Conservation (phyloP, 2,888 invertebrate genomes). For the Rosalia funebris region DNA sequence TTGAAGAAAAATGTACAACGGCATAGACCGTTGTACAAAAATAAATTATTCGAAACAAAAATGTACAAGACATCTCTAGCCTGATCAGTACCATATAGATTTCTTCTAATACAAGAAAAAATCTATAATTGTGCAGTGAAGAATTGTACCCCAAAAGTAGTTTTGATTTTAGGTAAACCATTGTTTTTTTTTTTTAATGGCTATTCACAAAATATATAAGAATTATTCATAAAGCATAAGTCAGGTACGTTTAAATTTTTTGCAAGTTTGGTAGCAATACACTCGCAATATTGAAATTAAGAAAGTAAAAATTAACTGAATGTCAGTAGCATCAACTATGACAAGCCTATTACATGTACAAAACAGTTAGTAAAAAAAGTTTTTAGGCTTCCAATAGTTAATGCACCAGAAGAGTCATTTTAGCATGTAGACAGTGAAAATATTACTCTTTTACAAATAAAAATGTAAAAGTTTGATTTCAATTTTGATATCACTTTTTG, state of each 20-base stretch:
- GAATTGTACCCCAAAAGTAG: conserved; percentile 52
- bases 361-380: too few relatives aligned
- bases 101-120: conserved; percentile 44
- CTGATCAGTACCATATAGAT: conserved; percentile 56
- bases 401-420: too few relatives aligned
- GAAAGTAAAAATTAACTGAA: conserved; percentile 14
- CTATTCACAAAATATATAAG: conserved; percentile 38
- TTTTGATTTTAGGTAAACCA: conserved; percentile 44
- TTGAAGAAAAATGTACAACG: conserved; percentile 32
- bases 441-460: too few relatives aligned
- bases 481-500: too few relatives aligned
- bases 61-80: conserved; percentile 47
- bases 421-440: too few relatives aligned
- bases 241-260: conserved; percentile 60
- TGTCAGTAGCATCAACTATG: conserved; percentile 17
- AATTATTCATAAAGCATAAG: conserved; percentile 60
- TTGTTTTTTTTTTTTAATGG: conserved; percentile 47
- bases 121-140: conserved; percentile 38
- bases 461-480: too few relatives aligned
- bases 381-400: too few relatives aligned
- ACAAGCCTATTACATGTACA: too few relatives aligned
- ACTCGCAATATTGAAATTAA: conserved; percentile 24
- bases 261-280: conserved; percentile 39
- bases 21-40: conserved; percentile 33
- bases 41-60: conserved; percentile 44